phyloP scores from a whole-genome alignment of 2,797 vertebrate genomes.

The Phoebastria nigripes region DNA sequence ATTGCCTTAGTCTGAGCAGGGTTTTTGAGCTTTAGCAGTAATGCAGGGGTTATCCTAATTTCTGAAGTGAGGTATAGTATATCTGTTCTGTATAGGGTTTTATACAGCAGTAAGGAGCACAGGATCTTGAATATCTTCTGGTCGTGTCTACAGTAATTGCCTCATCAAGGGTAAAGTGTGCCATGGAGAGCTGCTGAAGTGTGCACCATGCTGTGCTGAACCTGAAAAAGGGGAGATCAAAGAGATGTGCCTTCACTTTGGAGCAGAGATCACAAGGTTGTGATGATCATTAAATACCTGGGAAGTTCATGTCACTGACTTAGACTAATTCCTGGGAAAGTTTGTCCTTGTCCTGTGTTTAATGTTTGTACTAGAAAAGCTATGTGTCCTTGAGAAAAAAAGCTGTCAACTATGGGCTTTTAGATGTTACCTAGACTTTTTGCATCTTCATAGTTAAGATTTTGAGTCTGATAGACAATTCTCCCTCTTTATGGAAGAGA shows the following conservation, averaged over 20 bases:
- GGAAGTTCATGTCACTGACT: background rate
- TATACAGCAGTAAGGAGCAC: background rate
- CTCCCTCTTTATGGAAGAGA: background rate
- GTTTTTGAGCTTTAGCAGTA: background rate
- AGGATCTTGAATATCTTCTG: background rate
- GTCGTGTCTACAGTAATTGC: background rate
- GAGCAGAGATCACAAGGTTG: background rate
- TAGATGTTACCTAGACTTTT: background rate
- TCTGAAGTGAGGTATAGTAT: background rate
- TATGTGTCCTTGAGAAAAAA: background rate
- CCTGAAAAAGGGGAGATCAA: background rate
- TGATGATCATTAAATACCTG: background rate
- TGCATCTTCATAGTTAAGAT: background rate
- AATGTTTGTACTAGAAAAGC: background rate
- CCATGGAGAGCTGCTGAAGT: background rate
- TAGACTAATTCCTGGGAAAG: background rate
- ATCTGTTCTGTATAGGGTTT: background rate
- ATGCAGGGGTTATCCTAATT: background rate
- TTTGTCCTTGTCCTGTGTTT: background rate
- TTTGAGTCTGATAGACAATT: background rate
- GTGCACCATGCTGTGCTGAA: background rate
- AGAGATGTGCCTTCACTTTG: background rate
- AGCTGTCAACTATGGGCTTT: background rate
- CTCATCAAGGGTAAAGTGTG: background rate
- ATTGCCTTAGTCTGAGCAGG: background rate